Base-by-base conservation (phyloP, 2,113 vertebrate species). In the Lepisosteus oculatus region DNA sequence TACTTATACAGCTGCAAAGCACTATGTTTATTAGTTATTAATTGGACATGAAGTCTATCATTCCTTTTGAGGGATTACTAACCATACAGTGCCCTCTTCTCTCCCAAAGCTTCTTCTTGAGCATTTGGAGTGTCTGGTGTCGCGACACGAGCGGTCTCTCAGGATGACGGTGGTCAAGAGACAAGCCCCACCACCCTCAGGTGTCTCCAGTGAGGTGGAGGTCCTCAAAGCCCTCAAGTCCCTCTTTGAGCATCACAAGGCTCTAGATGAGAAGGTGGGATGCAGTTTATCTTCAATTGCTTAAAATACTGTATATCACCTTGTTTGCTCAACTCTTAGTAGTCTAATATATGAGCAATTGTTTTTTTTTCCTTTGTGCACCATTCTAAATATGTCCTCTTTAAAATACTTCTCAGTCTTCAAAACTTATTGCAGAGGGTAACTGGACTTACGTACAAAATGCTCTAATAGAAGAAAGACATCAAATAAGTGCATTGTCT, bases 81-180 rank as follows among this genome's bases (percentile, higher is more conserved):
- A 29, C 17, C 17, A 29, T 29, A 29, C 17, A 29, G 17, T 29
- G 17, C 17, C 17, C 17, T 29, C 17, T 29, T 51, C 43, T 56
- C 15, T 0, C 8, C 41, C 45, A 69, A 72, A 99, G 96, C 90
- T 99, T 79, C 86, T 98, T 80, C 81, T 98, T 83, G 96, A 99
- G 83, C 97, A 99, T 87, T 90, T 99, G 93, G 97, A 99, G 90
- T 99, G 97, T 88, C 86, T 99, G 81, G 97, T 99, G 85, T 96
- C 97, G 5, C 91, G 97, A 78, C 97, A 98, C 61, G 97, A 99
- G 81, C 92, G 96, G 72, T 96, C 95, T 17, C 86, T 99, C 81
- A 91, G 97, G 84, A 96, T 99, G 97, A 99, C 97, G 0, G 97
- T 99, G 88, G 96, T 99, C 78, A 99, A 98, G 80, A 93, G 95